phyloP scores from a whole-genome alignment of 2,888 invertebrate genomes.

The Epiperipatus broadwayi region DNA sequence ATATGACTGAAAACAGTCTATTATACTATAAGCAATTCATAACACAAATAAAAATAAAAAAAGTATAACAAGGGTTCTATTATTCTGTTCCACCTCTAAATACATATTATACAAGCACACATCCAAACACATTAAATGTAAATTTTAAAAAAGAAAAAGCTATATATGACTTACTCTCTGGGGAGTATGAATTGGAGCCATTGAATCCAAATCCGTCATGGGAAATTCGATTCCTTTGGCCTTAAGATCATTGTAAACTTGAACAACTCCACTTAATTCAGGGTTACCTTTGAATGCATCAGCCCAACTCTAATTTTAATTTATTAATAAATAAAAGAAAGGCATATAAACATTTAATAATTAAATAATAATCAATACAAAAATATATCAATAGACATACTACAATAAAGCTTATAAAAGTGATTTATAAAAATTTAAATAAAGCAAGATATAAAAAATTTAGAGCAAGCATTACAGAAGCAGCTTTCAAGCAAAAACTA shows the following conservation, averaged over 20 bases:
- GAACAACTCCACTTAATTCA: conserved; percentile 72
- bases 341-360: not conserved
- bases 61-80: not conserved
- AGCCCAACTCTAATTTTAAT: conserved; percentile 81
- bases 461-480: too few relatives aligned
- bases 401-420: not conserved
- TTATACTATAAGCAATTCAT: too few relatives aligned
- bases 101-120: too few relatives aligned
- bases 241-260: conserved; percentile 80
- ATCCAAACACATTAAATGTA: not conserved
- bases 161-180: conserved; percentile 45
- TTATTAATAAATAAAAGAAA: conserved; percentile 17
- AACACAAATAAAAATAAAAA: not conserved
- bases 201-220: conserved; percentile 72
- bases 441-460: too few relatives aligned
- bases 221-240: conserved; percentile 96
- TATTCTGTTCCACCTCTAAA: not conserved
- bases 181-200: conserved; percentile 83
- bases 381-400: too few relatives aligned
- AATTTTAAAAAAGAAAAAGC: not conserved
- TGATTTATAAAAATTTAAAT: too few relatives aligned
- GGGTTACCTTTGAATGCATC: conserved; percentile 84
- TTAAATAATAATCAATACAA: too few relatives aligned
- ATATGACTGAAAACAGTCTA: too few relatives aligned
- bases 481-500: too few relatives aligned